phyloP scores from a whole-genome alignment of 2,113 vertebrate genomes.

The Heteronetta atricapilla region DNA sequence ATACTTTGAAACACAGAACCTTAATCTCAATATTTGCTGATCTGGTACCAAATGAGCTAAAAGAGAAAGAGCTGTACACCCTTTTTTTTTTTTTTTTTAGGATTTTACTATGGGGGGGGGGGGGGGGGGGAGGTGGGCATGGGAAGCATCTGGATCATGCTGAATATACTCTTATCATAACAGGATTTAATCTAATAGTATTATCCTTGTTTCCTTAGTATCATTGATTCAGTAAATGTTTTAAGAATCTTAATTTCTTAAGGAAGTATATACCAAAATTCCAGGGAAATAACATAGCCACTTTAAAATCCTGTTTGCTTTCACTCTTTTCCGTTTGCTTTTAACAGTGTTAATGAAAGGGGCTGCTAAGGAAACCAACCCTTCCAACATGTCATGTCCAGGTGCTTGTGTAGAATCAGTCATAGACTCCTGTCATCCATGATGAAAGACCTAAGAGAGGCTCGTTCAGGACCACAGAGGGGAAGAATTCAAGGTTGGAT shows the following conservation, averaged over 20 bases:
- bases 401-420: slow-evolving; percentile 36
- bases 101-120: too few species aligned
- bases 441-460: not conserved
- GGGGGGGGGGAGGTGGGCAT: too few species aligned
- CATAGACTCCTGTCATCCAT: slow-evolving; percentile 47
- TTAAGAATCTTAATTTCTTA: not conserved
- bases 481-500: not conserved
- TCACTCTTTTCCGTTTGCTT: not conserved
- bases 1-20: not conserved
- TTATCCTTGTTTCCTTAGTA: not conserved
- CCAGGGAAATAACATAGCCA: not conserved
- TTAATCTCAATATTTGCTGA: not conserved
- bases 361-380: slow-evolving; percentile 67
- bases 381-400: slow-evolving; percentile 45
- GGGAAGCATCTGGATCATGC: not conserved
- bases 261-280: not conserved
- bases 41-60: not conserved
- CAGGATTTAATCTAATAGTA: not conserved
- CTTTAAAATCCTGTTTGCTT: not conserved
- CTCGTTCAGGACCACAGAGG: not conserved
- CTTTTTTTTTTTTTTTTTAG: too few species aligned
- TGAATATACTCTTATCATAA: not conserved
- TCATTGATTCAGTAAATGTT: not conserved
- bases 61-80: not conserved
- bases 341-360: slow-evolving; percentile 49